Percentiles rank a stretch among this genome's conserved stretches.
These are phyloP conservation scores for Drosophila nebulosa DNA, from an alignment of 1,140 invertebrate genomes.

Conservation along the genomic window DNA sequence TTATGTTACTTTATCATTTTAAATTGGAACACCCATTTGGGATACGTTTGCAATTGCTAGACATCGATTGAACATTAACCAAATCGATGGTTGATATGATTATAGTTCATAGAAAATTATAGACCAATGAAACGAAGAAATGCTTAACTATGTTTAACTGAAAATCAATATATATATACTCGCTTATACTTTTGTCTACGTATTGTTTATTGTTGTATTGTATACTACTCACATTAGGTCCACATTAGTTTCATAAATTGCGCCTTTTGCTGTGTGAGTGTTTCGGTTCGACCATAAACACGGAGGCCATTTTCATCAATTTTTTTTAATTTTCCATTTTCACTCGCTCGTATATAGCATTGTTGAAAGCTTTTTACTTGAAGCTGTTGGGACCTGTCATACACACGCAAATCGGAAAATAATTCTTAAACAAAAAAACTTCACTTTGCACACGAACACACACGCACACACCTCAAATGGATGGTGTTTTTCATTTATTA, in stretches of 20 bases:
- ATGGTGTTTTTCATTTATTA: background rate
- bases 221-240: constrained; percentile 51
- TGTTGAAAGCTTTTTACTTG: constrained; percentile 15
- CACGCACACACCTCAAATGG: constrained; percentile 4
- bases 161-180: constrained; percentile 3
- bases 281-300: constrained; percentile 1
- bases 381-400: background rate
- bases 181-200: background rate
- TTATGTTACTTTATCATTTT: background rate
- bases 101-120: constrained; percentile 1
- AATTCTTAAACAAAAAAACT: constrained; percentile 7
- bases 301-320: background rate
- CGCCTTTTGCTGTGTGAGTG: constrained; percentile 9
- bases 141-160: background rate
- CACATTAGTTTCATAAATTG: constrained; percentile 12
- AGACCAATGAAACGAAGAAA: background rate
- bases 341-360: background rate
- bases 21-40: background rate
- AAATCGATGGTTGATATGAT: constrained; percentile 7
- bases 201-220: background rate
- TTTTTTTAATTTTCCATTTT: constrained; percentile 33
- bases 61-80: background rate
- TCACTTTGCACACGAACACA: constrained; percentile 23
- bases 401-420: constrained; percentile 7
- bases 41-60: background rate